Conservation (phyloP, 2,888 invertebrate species). For the Eurytoma californica region DNA sequence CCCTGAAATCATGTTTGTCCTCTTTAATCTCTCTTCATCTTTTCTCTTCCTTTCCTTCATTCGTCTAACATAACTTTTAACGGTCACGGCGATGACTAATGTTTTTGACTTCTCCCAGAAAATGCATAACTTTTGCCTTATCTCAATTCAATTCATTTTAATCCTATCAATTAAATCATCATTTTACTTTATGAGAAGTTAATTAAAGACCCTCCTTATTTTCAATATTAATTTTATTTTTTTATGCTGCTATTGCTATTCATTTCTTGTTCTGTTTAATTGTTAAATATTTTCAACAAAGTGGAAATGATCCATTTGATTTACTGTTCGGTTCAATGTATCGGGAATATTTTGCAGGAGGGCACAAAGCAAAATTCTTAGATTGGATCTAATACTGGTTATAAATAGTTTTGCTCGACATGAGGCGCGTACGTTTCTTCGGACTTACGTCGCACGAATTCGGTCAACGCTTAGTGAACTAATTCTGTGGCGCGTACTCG, state of each 20-base stretch:
- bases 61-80: no score
- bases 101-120: no score
- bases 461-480: conserved; percentile 69
- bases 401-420: conserved; percentile 67
- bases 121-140: no score
- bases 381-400: conserved; percentile 63
- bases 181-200: no score
- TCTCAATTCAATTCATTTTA: no score
- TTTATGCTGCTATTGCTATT: no score
- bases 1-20: conserved; percentile 77
- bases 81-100: no score
- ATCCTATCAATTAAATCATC: no score
- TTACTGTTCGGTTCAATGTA: not conserved
- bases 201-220: not conserved
- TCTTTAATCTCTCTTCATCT: no score
- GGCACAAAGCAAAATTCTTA: conserved; percentile 46
- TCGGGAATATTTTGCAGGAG: conserved; percentile 10
- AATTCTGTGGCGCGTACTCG: conserved; percentile 67
- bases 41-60: no score
- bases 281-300: not conserved
- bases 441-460: conserved; percentile 64
- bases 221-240: not conserved
- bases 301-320: not conserved
- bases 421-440: conserved; percentile 64
- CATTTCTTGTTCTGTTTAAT: no score